A percentile compares a stretch with the other conserved stretches of the same genome.
These are phyloP conservation scores for Hirtodrosophila duncani DNA, from an alignment of 2,888 invertebrate genomes.

Conservation along the genomic window DNA sequence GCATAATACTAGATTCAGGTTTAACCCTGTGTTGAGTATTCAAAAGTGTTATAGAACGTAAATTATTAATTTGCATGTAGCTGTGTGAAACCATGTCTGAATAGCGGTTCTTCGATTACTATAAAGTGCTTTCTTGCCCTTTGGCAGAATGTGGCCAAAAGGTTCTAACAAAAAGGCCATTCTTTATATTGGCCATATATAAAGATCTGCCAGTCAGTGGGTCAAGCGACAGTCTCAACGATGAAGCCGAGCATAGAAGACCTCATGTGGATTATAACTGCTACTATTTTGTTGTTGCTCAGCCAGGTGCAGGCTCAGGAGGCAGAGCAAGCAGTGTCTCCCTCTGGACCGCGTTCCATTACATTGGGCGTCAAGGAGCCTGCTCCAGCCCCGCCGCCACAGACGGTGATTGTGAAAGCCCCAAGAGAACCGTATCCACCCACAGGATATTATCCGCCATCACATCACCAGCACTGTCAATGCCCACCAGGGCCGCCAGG, in stretches of 20 bases:
- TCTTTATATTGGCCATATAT: conserved; percentile 9
- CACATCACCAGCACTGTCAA: conserved; percentile 11
- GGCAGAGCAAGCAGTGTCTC: not conserved
- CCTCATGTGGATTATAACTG: not conserved
- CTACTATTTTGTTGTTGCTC: not conserved
- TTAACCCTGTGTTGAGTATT: too few relatives aligned
- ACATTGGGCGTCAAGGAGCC: conserved; percentile 20
- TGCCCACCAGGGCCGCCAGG: conserved; percentile 34
- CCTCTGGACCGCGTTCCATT: conserved; percentile 9
- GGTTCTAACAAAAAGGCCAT: too few relatives aligned
- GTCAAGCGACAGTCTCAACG: conserved; percentile 14
- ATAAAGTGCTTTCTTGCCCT: too few relatives aligned
- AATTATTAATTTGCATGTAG: too few relatives aligned
- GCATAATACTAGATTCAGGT: too few relatives aligned
- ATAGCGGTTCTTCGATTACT: too few relatives aligned
- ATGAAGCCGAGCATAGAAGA: conserved; percentile 19
- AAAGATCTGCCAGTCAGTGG: conserved; percentile 11
- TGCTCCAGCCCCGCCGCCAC: conserved; percentile 25
- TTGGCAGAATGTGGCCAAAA: too few relatives aligned
- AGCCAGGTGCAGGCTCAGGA: not conserved
- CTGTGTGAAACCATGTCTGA: too few relatives aligned
- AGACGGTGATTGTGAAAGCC: conserved; percentile 16
- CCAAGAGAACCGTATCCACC: conserved; percentile 22
- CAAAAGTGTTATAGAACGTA: too few relatives aligned
- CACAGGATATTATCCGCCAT: not conserved